Percentiles rank a stretch among this genome's conserved stretches.
Evolutionary conservation across 2,797 vertebrate genomes (phyloP).

Genomic region (Pelobates cultripes): DNA sequence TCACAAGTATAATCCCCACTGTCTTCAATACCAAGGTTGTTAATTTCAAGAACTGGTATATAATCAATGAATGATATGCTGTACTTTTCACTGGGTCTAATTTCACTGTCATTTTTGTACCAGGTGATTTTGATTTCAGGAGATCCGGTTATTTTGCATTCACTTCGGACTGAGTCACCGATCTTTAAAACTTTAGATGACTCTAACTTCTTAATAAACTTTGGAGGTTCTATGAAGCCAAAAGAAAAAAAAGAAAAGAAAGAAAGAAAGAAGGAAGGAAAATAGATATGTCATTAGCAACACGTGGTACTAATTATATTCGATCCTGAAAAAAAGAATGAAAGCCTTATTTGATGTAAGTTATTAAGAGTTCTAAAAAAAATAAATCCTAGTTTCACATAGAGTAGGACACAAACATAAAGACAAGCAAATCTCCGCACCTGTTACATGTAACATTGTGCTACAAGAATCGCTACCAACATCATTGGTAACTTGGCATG

Average conservation of each 20-base stretch:
- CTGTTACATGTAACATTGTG: constrained; percentile 89
- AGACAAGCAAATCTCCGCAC: constrained; percentile 76
- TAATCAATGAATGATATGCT: constrained; percentile 87
- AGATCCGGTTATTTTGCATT: constrained; percentile 93
- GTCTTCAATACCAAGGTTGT: constrained; percentile 79
- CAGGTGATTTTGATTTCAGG: constrained; percentile 87
- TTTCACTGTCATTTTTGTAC: constrained; percentile 92
- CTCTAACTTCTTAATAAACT: constrained; percentile 94
- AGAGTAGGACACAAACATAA: constrained; percentile 38
- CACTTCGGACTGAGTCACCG: constrained; percentile 84
- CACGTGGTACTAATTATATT: constrained; percentile 5
- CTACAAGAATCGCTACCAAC: constrained; percentile 92
- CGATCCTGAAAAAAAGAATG: constrained; percentile 41
- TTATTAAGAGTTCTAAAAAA: constrained; percentile 6
- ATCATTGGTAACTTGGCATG: constrained; percentile 94
- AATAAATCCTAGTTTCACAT: constrained; percentile 27
- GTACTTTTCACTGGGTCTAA: constrained; percentile 82
- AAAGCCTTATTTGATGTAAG: constrained; percentile 15
- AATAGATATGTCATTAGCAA: neutral
- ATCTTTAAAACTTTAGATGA: constrained; percentile 87
- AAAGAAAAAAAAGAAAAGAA: constrained; percentile 66
- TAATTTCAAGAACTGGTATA: constrained; percentile 87
- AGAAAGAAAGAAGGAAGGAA: constrained; percentile 11
- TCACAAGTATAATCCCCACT: constrained; percentile 96
- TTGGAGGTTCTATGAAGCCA: constrained; percentile 93